Evolutionary conservation across 1,140 invertebrate genomes (phyloP).

Genomic region (Heliconius nattereri): DNA sequence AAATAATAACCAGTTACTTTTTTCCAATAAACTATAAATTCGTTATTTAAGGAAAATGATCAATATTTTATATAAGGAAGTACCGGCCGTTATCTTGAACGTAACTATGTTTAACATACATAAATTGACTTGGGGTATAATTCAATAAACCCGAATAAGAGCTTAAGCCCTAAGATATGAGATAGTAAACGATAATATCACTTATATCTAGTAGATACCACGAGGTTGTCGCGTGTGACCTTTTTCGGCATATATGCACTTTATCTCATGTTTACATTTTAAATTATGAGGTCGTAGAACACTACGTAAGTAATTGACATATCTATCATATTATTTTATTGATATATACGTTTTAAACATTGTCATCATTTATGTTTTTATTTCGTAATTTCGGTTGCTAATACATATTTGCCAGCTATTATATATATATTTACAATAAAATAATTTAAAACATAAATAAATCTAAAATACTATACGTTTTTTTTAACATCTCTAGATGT

Average conservation of each 20-base stretch:
- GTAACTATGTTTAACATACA: not conserved
- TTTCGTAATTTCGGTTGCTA: constrained; percentile 1
- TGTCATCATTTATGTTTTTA: not conserved
- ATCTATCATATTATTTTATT: not conserved
- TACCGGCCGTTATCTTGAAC: not conserved
- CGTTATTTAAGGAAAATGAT: too few relatives aligned
- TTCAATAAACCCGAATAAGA: constrained; percentile 6
- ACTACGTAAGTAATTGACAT: constrained; percentile 12
- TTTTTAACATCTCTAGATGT: too few relatives aligned
- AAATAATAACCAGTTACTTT: too few relatives aligned
- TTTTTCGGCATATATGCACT: constrained; percentile 8
- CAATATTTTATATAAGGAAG: not conserved
- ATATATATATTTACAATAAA: too few relatives aligned
- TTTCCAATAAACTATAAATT: too few relatives aligned
- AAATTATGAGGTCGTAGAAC: not conserved
- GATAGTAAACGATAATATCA: not conserved
- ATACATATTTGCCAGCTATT: not conserved
- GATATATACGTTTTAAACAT: not conserved
- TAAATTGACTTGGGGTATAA: constrained; percentile 4
- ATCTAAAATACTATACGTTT: too few relatives aligned
- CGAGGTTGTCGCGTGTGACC: not conserved
- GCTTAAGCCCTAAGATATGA: not conserved
- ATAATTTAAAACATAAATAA: too few relatives aligned
- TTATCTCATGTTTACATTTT: constrained; percentile 1
- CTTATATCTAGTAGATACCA: not conserved